Conservation (phyloP, 2,888 invertebrate species). For the Drosophila kanekoi region DNA sequence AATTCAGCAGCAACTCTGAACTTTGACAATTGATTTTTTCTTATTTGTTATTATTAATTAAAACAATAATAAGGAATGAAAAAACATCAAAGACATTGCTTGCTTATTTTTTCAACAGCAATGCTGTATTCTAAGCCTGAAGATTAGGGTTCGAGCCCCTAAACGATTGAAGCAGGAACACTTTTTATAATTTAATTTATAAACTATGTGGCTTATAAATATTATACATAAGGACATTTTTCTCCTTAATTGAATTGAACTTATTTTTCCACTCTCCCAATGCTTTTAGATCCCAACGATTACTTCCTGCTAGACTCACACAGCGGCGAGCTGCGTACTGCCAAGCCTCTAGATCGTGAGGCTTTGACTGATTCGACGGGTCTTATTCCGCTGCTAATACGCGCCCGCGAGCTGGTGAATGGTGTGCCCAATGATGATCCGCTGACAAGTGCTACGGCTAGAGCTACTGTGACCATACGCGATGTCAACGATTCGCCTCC, state of each 20-base stretch:
- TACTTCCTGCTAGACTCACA: conserved; percentile 93
- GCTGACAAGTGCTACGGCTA: conserved; percentile 89
- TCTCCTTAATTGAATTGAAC: background rate
- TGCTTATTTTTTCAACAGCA: no score
- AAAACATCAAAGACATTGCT: no score
- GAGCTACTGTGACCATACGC: conserved; percentile 92
- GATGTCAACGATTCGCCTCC: conserved; percentile 97
- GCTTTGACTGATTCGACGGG: conserved; percentile 92
- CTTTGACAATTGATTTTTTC: no score
- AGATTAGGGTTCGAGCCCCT: no score
- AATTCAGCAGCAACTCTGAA: no score
- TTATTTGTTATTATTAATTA: no score
- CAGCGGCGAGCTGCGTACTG: conserved; percentile 93
- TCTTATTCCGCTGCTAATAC: conserved; percentile 90
- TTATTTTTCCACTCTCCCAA: background rate
- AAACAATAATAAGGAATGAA: no score
- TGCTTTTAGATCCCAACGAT: conserved; percentile 91
- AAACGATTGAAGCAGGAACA: no score
- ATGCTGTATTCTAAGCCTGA: no score
- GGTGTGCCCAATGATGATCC: conserved; percentile 89
- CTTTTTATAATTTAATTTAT: no score
- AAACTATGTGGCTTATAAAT: no score
- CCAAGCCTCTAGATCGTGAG: conserved; percentile 94
- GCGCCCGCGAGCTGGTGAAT: conserved; percentile 92
- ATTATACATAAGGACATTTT: no score